Base-by-base conservation (phyloP, 2,797 vertebrate genomes). In the Choloepus didactylus region DNA sequence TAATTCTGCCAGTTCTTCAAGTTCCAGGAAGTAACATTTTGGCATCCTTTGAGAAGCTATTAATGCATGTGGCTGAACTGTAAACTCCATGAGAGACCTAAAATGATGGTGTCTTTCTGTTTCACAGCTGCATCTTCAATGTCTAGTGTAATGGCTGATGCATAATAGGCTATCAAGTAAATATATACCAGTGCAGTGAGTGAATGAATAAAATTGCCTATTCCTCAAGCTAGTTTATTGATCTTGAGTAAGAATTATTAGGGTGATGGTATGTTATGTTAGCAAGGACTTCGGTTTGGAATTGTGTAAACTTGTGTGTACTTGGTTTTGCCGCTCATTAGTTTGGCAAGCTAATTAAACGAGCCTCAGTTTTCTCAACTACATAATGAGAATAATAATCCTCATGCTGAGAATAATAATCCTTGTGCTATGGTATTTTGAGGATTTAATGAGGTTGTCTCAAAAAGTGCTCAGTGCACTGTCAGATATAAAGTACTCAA, bases 331-430 rank as follows among this genome's bases (percentile, higher is more conserved):
- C n/a, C 9, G 0, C 38, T 85, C 44, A 27, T 44, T 62, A 35
- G 70, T 31, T 84, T 59, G 77, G 60, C 23, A 81, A 7, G 9
- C 64, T 67, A 31, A 31, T 69, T 54, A 91, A 66, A 83, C 31
- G 64, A 93, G 10, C 49, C 27, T 93, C 25, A 5, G 16, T 73
- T 77, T 79, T 89, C 75, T 87, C 90, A 56, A 41, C 75, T 64
- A 73, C 56, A 29, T 73, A 89, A 31, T 81, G 81, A 85, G 54
- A 88, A 44, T 59, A 44, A 35, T 35, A 35, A 35, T 35, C 35
- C 35, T 69, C 54, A 29, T 73, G 86, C 25, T 81, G 80, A 84
- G 51, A 88, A 44, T 59, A 38, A 19, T 54, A 41, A 79, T 84
- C 35, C 35, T 92, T 56, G 35, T 29, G 9, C 67, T 67, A 64